Percentiles rank a stretch among this genome's conserved stretches.
These are phyloP conservation scores for Oligia strigilis DNA, from an alignment of 2,888 invertebrate species.

Conservation along the genomic window DNA sequence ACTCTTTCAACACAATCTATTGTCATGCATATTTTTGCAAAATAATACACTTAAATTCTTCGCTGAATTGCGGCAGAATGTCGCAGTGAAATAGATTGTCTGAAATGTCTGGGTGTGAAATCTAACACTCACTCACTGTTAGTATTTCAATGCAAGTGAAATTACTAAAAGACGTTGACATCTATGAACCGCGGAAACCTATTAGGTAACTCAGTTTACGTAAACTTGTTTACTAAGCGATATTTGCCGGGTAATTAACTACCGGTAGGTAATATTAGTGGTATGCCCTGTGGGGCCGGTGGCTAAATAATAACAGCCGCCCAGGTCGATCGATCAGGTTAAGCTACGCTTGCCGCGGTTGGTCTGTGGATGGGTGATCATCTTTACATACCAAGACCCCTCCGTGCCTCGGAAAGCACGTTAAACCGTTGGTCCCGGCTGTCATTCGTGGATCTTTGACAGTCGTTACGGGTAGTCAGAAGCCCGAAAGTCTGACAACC, in stretches of 20 bases:
- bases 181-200: constrained; percentile 28
- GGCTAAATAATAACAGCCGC: too few relatives aligned
- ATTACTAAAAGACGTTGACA: constrained; percentile 42
- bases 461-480: too few relatives aligned
- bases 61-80: constrained; percentile 15
- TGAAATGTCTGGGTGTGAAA: constrained; percentile 21
- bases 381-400: too few relatives aligned
- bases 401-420: too few relatives aligned
- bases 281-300: too few relatives aligned
- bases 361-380: too few relatives aligned
- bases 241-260: constrained; percentile 25
- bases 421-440: too few relatives aligned
- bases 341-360: too few relatives aligned
- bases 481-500: too few relatives aligned
- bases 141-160: constrained; percentile 11
- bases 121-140: constrained; percentile 4
- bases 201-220: constrained; percentile 42
- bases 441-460: too few relatives aligned
- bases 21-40: constrained; percentile 18
- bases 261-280: neutral
- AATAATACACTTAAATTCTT: constrained; percentile 20
- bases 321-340: too few relatives aligned
- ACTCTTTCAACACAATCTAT: constrained; percentile 17
- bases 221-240: constrained; percentile 19
- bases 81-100: constrained; percentile 10